phyloP scores from a whole-genome alignment of 2,888 invertebrate genomes.

The Cybosia mesomella region DNA sequence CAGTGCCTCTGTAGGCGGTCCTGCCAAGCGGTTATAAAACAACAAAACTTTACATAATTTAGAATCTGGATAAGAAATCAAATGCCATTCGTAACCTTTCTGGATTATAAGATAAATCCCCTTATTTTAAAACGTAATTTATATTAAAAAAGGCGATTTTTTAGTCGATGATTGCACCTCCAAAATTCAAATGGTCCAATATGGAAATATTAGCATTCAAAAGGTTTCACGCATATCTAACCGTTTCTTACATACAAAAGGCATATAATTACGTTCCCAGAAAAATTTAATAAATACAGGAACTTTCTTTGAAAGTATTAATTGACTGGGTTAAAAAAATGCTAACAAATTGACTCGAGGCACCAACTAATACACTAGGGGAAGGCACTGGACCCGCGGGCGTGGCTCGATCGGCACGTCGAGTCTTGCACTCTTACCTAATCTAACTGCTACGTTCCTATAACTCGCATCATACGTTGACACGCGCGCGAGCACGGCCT shows the following conservation, averaged over 20 bases:
- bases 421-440: conserved; percentile 32
- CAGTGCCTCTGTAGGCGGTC: conserved; percentile 63
- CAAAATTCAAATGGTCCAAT: conserved; percentile 7
- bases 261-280: conserved; percentile 26
- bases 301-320: conserved; percentile 59
- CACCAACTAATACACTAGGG: conserved; percentile 72
- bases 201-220: conserved; percentile 14
- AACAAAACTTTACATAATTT: neutral
- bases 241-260: conserved; percentile 28
- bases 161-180: neutral
- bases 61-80: neutral
- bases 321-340: conserved; percentile 82
- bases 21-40: conserved; percentile 21
- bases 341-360: conserved; percentile 81
- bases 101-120: neutral
- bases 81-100: neutral
- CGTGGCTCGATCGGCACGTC: conserved; percentile 23
- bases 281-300: conserved; percentile 42
- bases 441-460: conserved; percentile 48
- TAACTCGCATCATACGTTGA: conserved; percentile 27
- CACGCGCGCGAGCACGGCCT: conserved; percentile 20
- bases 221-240: conserved; percentile 19
- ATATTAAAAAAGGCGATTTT: neutral
- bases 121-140: neutral
- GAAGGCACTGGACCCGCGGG: conserved; percentile 51